Conservation (phyloP, 1,140 invertebrate species). For the Cydia amplana region DNA sequence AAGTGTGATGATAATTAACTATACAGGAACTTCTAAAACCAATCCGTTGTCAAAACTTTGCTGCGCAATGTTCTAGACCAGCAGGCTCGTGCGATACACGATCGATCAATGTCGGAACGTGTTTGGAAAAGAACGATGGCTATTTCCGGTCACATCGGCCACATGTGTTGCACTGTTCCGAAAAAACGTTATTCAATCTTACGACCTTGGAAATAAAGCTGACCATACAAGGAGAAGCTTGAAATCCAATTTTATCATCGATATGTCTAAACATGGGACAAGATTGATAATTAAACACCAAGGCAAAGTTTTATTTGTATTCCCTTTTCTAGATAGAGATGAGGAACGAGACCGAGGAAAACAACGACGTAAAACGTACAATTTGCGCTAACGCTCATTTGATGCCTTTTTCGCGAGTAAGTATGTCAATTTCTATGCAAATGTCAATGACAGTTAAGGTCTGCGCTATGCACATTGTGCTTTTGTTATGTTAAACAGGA, state of each 20-base stretch:
- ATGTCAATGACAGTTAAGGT: constrained; percentile 23
- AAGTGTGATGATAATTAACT: not conserved
- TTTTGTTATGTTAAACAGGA: constrained; percentile 24
- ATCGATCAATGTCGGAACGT: constrained; percentile 45
- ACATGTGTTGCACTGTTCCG: constrained; percentile 17
- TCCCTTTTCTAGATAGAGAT: constrained; percentile 15
- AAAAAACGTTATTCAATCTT: constrained; percentile 4
- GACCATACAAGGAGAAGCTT: constrained; percentile 11
- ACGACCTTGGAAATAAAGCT: constrained; percentile 19
- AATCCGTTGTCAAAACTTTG: constrained; percentile 7
- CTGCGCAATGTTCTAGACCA: not conserved
- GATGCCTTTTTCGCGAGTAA: constrained; percentile 26
- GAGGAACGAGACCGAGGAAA: constrained; percentile 15
- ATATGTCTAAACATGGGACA: not conserved
- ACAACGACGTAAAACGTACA: constrained; percentile 21
- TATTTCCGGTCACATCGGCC: constrained; percentile 46
- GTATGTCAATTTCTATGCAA: constrained; percentile 29
- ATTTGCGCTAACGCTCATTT: constrained; percentile 24
- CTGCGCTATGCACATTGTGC: constrained; percentile 11
- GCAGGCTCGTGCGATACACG: constrained; percentile 10
- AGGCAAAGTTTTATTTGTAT: constrained; percentile 8
- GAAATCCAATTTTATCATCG: not conserved
- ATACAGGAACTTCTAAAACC: not conserved
- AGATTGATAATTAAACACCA: constrained; percentile 21
- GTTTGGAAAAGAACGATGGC: constrained; percentile 49